These are phyloP conservation scores for Mimachlamys varia DNA, from an alignment of 2,888 invertebrate genomes.

Conservation along the genomic window DNA sequence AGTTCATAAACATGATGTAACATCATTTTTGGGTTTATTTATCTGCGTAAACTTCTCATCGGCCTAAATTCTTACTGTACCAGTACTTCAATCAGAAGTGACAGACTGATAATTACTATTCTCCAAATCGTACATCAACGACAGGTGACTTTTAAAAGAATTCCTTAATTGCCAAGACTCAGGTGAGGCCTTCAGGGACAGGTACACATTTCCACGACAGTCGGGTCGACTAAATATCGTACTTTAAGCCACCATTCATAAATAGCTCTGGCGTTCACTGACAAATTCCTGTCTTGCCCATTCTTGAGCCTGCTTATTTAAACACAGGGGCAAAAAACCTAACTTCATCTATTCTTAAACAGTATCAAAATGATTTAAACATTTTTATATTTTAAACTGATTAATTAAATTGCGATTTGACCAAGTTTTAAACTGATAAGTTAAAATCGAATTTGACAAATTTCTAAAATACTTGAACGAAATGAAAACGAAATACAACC, in stretches of 20 bases:
- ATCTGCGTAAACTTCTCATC: neutral
- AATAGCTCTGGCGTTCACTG: neutral
- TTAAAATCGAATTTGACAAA: neutral
- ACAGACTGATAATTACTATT: conserved; percentile 12
- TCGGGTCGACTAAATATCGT: neutral
- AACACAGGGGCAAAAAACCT: neutral
- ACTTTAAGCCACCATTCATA: neutral
- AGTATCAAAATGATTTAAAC: neutral
- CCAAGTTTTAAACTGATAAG: neutral
- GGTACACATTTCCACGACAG: neutral
- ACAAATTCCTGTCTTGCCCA: neutral
- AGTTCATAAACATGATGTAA: neutral
- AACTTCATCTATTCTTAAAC: neutral
- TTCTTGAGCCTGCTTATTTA: neutral
- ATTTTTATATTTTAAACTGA: neutral
- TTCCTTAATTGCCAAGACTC: conserved; percentile 15
- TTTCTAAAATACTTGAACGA: neutral
- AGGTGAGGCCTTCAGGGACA: neutral
- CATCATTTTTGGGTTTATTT: neutral
- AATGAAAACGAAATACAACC: neutral
- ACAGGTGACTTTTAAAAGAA: conserved; percentile 31
- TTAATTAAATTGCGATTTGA: neutral
- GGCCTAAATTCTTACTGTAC: neutral
- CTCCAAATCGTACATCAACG: neutral
- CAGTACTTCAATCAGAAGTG: neutral